Evolutionary conservation across 1,140 invertebrate genomes (phyloP).

Genomic region (Calliphora vicina): DNA sequence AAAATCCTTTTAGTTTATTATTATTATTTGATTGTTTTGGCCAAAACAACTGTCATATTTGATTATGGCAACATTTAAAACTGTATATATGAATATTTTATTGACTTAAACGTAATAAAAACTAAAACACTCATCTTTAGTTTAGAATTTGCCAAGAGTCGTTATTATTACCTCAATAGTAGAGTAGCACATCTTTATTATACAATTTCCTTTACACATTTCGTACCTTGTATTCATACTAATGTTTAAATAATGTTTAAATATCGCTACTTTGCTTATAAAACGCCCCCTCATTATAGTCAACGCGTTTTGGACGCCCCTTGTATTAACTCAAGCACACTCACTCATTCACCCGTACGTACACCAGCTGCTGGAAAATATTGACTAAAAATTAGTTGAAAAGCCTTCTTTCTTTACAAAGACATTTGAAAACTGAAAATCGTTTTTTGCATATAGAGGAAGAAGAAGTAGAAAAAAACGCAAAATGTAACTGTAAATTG

Average conservation of each 20-base stretch:
- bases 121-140: not conserved
- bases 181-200: no score
- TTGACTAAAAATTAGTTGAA: not conserved
- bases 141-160: not conserved
- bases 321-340: conserved; percentile 11
- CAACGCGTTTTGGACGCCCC: conserved; percentile 30
- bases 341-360: not conserved
- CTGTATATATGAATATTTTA: not conserved
- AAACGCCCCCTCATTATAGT: conserved; percentile 24
- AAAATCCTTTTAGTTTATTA: not conserved
- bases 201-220: no score
- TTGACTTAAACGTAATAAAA: not conserved
- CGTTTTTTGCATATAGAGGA: not conserved
- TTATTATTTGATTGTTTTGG: not conserved
- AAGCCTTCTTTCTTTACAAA: not conserved
- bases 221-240: not conserved
- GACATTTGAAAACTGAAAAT: no score
- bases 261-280: conserved; percentile 11
- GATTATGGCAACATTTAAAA: not conserved
- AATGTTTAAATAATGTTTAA: not conserved
- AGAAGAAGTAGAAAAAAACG: no score
- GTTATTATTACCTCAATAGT: not conserved
- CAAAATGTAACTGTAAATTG: conserved; percentile 31
- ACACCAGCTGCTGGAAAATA: no score
- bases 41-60: conserved; percentile 24